A percentile compares a stretch with the other conserved stretches of the same genome.
phyloP scores from a whole-genome alignment of 2,888 invertebrate genomes.

The Campopleginae sp. region DNA sequence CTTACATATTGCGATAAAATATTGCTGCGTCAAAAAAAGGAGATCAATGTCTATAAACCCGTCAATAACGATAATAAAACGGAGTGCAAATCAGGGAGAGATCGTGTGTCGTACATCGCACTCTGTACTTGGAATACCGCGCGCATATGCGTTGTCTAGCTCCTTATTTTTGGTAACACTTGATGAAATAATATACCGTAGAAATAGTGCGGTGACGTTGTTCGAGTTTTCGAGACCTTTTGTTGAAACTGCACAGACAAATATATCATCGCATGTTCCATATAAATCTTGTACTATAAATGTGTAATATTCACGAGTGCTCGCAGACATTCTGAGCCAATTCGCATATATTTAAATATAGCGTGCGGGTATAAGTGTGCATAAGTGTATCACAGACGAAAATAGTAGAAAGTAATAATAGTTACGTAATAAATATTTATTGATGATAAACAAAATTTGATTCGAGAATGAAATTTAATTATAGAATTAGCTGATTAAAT shows the following conservation, averaged over 20 bases:
- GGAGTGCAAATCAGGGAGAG: neutral
- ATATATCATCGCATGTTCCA: slow-evolving; percentile 15
- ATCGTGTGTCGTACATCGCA: neutral
- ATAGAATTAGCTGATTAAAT: slow-evolving; percentile 1
- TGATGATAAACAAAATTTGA: neutral
- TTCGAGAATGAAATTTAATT: neutral
- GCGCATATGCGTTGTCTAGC: neutral
- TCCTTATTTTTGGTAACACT: neutral
- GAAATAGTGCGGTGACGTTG: slow-evolving; percentile 22
- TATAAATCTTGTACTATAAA: slow-evolving; percentile 24
- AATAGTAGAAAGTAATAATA: neutral
- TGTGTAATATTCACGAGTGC: slow-evolving; percentile 1
- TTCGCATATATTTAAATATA: slow-evolving; percentile 26
- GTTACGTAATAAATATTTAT: neutral
- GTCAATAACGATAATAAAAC: neutral
- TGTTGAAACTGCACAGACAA: slow-evolving; percentile 3
- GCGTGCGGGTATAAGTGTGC: neutral
- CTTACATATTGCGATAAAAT: neutral
- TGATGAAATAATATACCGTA: neutral
- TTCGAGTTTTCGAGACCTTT: neutral
- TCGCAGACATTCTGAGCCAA: slow-evolving; percentile 37
- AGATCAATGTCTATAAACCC: neutral
- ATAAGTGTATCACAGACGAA: neutral
- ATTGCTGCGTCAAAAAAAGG: neutral
- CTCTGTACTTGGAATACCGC: neutral